Conservation (phyloP, 2,113 vertebrate genomes). For the Regulus satrapa region DNA sequence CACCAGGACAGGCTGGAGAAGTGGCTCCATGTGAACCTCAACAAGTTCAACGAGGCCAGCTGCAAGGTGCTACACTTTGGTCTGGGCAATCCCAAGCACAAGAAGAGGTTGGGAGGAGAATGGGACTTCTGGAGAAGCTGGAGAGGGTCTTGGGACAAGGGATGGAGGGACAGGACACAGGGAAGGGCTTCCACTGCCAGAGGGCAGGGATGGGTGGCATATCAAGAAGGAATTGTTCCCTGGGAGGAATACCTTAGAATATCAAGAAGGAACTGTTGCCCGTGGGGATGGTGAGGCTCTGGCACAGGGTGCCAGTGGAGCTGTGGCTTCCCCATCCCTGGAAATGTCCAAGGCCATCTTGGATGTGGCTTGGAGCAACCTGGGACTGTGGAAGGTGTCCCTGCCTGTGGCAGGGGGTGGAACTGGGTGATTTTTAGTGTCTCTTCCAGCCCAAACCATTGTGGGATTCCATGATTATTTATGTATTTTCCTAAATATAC, state of each 20-base stretch:
- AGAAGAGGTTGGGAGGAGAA: too few relatives aligned
- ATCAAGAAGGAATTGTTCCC: accelerated
- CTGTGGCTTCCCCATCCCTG: neutral
- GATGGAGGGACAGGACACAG: neutral
- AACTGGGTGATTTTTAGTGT: accelerated
- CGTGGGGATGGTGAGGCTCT: accelerated
- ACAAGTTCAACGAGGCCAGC: neutral
- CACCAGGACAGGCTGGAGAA: neutral
- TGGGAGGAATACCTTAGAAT: too few relatives aligned
- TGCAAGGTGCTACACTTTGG: neutral
- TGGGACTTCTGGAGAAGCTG: neutral
- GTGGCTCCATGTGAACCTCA: neutral
- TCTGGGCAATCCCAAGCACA: neutral
- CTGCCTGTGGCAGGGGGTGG: accelerated
- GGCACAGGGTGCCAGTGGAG: neutral
- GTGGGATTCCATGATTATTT: accelerated
- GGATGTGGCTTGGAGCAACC: accelerated
- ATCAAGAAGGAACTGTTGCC: accelerated
- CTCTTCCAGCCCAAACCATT: neutral
- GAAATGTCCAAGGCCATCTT: neutral
- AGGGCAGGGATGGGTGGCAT: neutral
- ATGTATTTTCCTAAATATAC: neutral
- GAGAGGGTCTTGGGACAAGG: neutral
- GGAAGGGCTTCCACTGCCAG: neutral
- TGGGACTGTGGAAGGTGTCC: accelerated